Evolutionary conservation across 2,888 invertebrate species (phyloP).

Genomic region (Phyllotreta striolata): DNA sequence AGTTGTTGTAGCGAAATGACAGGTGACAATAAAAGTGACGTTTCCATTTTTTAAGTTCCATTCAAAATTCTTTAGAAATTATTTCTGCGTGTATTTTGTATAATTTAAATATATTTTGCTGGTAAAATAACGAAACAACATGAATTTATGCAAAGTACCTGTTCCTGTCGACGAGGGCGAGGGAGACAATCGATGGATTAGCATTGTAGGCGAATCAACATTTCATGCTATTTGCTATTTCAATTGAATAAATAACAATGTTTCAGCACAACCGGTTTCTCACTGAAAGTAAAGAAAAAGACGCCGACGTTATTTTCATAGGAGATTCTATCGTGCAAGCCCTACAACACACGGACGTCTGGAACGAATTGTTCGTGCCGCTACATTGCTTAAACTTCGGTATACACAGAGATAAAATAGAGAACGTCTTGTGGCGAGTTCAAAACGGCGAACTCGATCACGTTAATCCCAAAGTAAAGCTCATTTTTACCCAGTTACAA

Average conservation of each 20-base stretch:
- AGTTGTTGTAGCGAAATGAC: too few species aligned
- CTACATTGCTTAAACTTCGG: slow-evolving; percentile 92
- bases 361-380: slow-evolving; percentile 91
- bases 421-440: slow-evolving; percentile 90
- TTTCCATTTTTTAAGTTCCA: too few species aligned
- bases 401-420: slow-evolving; percentile 85
- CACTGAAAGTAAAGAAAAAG: slow-evolving; percentile 85
- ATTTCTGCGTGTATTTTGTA: slow-evolving; percentile 22
- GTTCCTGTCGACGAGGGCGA: slow-evolving; percentile 77
- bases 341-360: slow-evolving; percentile 83
- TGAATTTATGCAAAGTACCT: slow-evolving; percentile 80
- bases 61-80: not conserved
- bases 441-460: slow-evolving; percentile 89
- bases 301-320: slow-evolving; percentile 91
- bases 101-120: not conserved
- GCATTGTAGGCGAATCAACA: slow-evolving; percentile 68
- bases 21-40: too few species aligned
- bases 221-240: slow-evolving; percentile 5
- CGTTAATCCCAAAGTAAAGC: slow-evolving; percentile 82
- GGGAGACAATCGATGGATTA: slow-evolving; percentile 88
- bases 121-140: slow-evolving; percentile 48
- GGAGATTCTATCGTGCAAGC: slow-evolving; percentile 89
- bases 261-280: slow-evolving; percentile 86
- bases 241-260: slow-evolving; percentile 23
- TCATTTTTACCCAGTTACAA: slow-evolving; percentile 7